These are phyloP conservation scores for Netelia inedita DNA, from an alignment of 2,888 invertebrate species.

Conservation along the genomic window DNA sequence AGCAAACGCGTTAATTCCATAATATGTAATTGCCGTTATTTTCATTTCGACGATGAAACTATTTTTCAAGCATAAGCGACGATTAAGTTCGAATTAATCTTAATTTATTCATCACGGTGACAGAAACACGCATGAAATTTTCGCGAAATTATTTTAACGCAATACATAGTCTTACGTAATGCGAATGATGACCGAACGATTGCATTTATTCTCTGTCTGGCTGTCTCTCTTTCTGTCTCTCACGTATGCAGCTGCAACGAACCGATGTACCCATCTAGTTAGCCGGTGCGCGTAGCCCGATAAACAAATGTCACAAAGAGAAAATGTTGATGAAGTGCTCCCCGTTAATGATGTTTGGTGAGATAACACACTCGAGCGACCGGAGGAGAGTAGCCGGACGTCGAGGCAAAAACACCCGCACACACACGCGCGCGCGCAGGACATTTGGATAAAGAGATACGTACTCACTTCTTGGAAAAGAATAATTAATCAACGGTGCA, in stretches of 20 bases:
- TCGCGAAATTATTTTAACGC: neutral
- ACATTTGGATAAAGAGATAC: neutral
- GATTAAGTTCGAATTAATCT: too few species aligned
- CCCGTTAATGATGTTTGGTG: constrained; percentile 57
- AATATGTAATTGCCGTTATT: too few species aligned
- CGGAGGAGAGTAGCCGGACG: constrained; percentile 1
- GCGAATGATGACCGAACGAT: neutral
- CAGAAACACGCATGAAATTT: neutral
- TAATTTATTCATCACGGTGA: too few species aligned
- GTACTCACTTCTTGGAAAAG: constrained; percentile 37
- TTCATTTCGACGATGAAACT: too few species aligned
- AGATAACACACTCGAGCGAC: constrained; percentile 38
- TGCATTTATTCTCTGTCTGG: neutral
- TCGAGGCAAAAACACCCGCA: neutral
- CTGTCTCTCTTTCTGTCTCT: neutral
- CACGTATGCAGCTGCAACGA: constrained; percentile 1
- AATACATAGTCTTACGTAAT: constrained; percentile 15
- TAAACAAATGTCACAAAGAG: constrained; percentile 24
- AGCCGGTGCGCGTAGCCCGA: neutral
- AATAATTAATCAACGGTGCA: constrained; percentile 57
- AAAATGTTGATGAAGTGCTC: constrained; percentile 23
- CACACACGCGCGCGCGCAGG: too few species aligned
- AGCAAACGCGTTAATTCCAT: too few species aligned
- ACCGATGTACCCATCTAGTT: neutral
- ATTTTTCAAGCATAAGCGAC: too few species aligned